Conservation (phyloP, 2,113 vertebrate species). For the Crocuta crocuta region DNA sequence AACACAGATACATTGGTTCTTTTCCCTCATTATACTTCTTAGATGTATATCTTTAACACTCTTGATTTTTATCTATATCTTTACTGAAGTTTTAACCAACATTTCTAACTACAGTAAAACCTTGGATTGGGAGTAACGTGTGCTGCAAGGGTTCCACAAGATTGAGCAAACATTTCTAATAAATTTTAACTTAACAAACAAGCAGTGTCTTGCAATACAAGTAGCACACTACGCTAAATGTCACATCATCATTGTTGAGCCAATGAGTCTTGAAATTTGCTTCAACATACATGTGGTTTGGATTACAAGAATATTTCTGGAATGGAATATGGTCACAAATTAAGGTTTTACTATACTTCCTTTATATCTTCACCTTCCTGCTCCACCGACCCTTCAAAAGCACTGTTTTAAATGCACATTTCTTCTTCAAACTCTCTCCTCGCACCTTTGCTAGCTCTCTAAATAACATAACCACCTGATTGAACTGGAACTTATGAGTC, state of each 20-base stretch:
- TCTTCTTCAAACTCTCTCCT: neutral
- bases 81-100: neutral
- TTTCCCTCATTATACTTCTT: neutral
- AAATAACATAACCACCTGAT: neutral
- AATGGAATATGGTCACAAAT: no score
- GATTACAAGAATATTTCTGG: no score
- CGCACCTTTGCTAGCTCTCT: neutral
- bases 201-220: no score
- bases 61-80: neutral
- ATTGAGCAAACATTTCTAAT: no score
- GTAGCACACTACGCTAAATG: no score
- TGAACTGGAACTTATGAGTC: neutral
- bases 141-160: no score
- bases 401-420: neutral
- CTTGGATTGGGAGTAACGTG: no score
- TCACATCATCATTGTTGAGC: no score
- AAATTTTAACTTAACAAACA: no score
- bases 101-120: neutral
- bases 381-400: neutral
- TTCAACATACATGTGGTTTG: no score
- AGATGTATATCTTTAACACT: neutral
- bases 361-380: neutral
- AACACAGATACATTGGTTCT: neutral
- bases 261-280: no score
- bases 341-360: no score